These are phyloP conservation scores for Julus scanicus DNA, from an alignment of 2,888 invertebrate species.

Conservation along the genomic window DNA sequence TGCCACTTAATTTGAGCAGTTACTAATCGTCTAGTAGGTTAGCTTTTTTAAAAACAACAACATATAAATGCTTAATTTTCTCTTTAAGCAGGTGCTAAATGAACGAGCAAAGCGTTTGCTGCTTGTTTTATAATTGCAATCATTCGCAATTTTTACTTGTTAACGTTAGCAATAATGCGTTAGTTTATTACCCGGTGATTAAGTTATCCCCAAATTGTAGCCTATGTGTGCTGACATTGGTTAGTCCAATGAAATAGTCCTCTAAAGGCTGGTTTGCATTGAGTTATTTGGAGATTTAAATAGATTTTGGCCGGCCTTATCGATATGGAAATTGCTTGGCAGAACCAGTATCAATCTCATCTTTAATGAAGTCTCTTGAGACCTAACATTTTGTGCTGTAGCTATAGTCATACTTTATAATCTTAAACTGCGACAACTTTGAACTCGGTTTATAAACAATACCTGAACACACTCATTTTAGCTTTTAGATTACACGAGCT, in stretches of 20 bases:
- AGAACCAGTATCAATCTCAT: too few relatives aligned
- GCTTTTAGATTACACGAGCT: too few relatives aligned
- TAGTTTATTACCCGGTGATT: neutral
- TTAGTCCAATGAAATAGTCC: too few relatives aligned
- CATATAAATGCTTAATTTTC: neutral
- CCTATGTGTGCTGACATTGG: too few relatives aligned
- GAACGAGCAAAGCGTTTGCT: neutral
- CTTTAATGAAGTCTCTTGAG: too few relatives aligned
- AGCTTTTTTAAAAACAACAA: neutral
- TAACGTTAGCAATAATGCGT: constrained; percentile 8
- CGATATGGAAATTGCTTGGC: too few relatives aligned
- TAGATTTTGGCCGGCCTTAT: too few relatives aligned
- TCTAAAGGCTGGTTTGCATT: too few relatives aligned
- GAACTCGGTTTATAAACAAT: neutral
- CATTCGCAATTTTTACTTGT: neutral
- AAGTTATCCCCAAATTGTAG: neutral
- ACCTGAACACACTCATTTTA: neutral
- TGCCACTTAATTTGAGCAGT: neutral
- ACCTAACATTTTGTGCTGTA: too few relatives aligned
- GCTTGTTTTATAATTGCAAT: neutral
- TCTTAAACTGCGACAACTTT: too few relatives aligned
- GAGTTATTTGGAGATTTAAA: too few relatives aligned
- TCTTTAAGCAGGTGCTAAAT: neutral
- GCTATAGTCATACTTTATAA: too few relatives aligned
- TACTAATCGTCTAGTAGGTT: neutral